These are phyloP conservation scores for Drosophila nigritarsus DNA, from an alignment of 2,888 invertebrate species.

Conservation along the genomic window DNA sequence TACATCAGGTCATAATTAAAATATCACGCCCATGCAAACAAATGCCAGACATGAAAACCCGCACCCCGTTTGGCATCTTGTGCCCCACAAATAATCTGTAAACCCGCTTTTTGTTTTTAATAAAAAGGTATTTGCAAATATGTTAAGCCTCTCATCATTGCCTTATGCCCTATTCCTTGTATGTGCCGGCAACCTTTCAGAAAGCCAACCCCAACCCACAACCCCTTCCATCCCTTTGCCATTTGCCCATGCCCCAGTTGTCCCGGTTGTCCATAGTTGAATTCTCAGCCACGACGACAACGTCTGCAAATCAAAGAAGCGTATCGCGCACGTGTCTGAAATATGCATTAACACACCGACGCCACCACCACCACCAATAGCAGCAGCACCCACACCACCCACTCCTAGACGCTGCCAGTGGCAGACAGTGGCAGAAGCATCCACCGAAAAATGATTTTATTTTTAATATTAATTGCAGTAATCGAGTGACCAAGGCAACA, in stretches of 20 bases:
- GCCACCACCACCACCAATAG: constrained; percentile 28
- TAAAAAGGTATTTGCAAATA: constrained; percentile 79
- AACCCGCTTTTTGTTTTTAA: constrained; percentile 72
- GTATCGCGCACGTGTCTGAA: constrained; percentile 79
- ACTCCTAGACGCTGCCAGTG: constrained; percentile 33
- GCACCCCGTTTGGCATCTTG: constrained; percentile 2
- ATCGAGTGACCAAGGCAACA: constrained; percentile 77
- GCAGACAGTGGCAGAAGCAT: constrained; percentile 51
- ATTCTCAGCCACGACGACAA: constrained; percentile 37
- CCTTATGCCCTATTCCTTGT: constrained; percentile 37
- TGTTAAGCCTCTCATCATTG: constrained; percentile 80
- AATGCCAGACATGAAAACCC: constrained; percentile 36
- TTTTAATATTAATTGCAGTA: constrained; percentile 80
- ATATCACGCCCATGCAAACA: constrained; percentile 76
- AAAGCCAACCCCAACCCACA: constrained; percentile 3
- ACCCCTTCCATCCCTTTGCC: background rate
- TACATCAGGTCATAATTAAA: constrained; percentile 72
- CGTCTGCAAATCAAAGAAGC: constrained; percentile 79
- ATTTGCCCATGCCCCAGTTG: constrained; percentile 1
- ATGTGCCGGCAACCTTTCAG: constrained; percentile 30
- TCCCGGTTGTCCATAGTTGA: constrained; percentile 23
- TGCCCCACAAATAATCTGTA: constrained; percentile 62
- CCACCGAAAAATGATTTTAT: constrained; percentile 66
- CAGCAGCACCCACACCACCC: constrained; percentile 17
- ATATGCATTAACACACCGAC: constrained; percentile 79